phyloP scores from a whole-genome alignment of 1,140 invertebrate species.

The Vanessa tameamea region DNA sequence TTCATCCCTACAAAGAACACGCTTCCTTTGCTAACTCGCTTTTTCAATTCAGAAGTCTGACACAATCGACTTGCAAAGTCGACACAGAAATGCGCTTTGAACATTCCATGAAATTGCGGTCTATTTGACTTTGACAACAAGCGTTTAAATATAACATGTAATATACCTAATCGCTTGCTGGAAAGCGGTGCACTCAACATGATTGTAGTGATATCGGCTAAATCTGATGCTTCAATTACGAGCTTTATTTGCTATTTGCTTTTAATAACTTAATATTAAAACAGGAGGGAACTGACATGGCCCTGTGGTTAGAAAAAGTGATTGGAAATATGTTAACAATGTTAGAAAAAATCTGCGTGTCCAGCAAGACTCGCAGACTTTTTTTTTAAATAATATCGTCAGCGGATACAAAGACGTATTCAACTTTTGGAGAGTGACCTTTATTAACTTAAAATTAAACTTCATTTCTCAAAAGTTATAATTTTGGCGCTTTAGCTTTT shows the following conservation, averaged over 20 bases:
- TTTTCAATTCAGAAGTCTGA: slow-evolving; percentile 5
- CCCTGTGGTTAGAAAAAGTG: too few species aligned
- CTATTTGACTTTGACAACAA: neutral
- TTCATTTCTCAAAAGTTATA: too few species aligned
- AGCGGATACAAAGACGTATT: too few species aligned
- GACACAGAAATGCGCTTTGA: slow-evolving; percentile 22
- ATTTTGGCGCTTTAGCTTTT: too few species aligned
- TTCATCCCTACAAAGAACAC: slow-evolving; percentile 27
- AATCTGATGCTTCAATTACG: neutral
- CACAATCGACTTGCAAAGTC: slow-evolving; percentile 17
- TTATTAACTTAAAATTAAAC: too few species aligned
- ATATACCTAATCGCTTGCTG: neutral
- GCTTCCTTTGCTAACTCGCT: slow-evolving; percentile 18
- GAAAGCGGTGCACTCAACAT: slow-evolving; percentile 20
- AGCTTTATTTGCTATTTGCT: neutral
- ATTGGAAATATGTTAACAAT: too few species aligned
- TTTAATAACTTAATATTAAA: too few species aligned
- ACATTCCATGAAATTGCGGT: slow-evolving; percentile 21
- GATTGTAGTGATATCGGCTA: slow-evolving; percentile 19
- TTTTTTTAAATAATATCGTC: too few species aligned
- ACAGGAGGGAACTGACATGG: too few species aligned
- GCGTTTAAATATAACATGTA: neutral
- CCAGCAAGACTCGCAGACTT: too few species aligned
- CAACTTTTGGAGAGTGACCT: too few species aligned
- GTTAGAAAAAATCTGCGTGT: too few species aligned